Evolutionary conservation across 2,797 vertebrate species (phyloP), one percentile per base, ranked within the genome.

Genomic region (Parotocinclus haroldoi): DNA sequence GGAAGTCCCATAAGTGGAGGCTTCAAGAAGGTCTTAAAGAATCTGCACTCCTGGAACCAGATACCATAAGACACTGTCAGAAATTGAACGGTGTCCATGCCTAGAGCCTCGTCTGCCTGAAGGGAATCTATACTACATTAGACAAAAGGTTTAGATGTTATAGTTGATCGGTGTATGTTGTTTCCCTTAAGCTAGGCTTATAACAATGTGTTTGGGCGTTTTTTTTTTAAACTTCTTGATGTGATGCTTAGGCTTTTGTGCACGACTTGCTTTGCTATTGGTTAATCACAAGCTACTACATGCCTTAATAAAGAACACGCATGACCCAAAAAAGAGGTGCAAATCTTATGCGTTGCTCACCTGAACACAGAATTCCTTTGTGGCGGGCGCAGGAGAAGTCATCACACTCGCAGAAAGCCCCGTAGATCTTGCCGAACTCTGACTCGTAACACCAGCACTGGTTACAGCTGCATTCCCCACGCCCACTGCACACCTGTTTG

Each of bases 351-450:
- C 3, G 49, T 13, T 12, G 46, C 91, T 81, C 84, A 95, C 96
- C 96, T 89, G 96, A 98, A 89, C 96, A 99, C 65, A 99, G 93
- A 72, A 94, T 68, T 10, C 96, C 96, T 79, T 93, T 96, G 85
- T 95, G 96, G n/a, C 97, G 84, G 66, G 96, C 92, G 0, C 97
- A 99, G 77, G 96, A 96, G 87, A 99, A 99, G 90, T 97, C 93
- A 4, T 99, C 96, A 0, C 97, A 99, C 82, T 99, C 93, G 39
- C 97, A 99, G 93, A 92, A 99, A 65, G 89, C 83, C n/a, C 97
- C 96, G 0, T 98, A 98, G 83, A 99, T 96, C 84, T 93, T 94
- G n/a, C 97, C 97, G 0, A 99, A 99, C 84, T 98, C 96, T 0
- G 96, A 99, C 83, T 96, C 91, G 0, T 92, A 95, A 88, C 97